Evolutionary conservation across 2,113 vertebrate species (phyloP), one percentile per base, ranked within the genome.

Genomic region (Pelecanus crispus): DNA sequence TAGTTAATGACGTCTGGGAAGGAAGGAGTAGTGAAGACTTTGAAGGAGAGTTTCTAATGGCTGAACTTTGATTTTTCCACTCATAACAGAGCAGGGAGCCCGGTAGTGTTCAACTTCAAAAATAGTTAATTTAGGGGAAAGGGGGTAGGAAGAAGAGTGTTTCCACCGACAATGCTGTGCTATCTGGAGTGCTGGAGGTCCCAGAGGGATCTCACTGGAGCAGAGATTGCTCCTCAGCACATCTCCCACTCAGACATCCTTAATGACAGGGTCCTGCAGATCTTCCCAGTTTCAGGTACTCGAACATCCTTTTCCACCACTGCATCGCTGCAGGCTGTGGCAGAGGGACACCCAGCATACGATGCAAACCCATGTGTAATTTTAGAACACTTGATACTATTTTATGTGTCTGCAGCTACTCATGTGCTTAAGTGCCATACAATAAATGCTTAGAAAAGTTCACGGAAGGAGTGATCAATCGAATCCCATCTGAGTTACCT

Each of bases 401-500:
- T 94, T 80, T 31, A 34, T 56, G 32, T 74, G 22, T 42, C 66
- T 81, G 65, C 19, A 88, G 70, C 58, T 82, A 65, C 42, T 71
- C 1, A 2, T 85, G 66, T 3, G 3, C 58, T 81, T 50, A 77
- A 91, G 50, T 55, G 29, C 13, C 16, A 13, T 56, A 29, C 20
- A 56, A 28, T 26, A 95, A 94, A 86, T 68, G 52, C 79, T 86
- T 71, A 52, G 52, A 88, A 74, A 79, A 31, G 67, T 67, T 73
- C 53, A 34, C 4, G 25, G 80, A 94, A 74, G 52, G 42, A 83
- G 75, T 68, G 72, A 97, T 96, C 92, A 95, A 86, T 95, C 2
- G 0, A 94, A 93, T 84, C 90, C 56, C 40, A 45, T 71, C 47
- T 71, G 63, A 92, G 80, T 52, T 95, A 86, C 74, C 21, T 86